Percentiles rank a stretch among this genome's conserved stretches.
Evolutionary conservation across 2,797 vertebrate genomes (phyloP).

Genomic region (Poecilia gillii): DNA sequence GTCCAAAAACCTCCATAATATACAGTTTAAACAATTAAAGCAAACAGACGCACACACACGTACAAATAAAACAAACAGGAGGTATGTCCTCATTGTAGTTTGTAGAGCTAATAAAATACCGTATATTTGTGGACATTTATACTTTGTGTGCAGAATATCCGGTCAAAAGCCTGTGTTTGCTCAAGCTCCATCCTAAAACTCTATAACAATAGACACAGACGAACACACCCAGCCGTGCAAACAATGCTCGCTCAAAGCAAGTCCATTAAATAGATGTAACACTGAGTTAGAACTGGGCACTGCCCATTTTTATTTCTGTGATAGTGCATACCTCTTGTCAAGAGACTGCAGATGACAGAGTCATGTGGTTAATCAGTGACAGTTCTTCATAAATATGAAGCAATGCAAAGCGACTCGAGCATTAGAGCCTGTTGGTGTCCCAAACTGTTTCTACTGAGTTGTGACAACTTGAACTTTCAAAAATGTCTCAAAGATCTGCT

Average conservation of each 20-base stretch:
- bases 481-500: not conserved
- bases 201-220: constrained; percentile 13
- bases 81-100: not conserved
- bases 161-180: constrained; percentile 25
- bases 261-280: constrained; percentile 14
- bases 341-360: not conserved
- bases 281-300: constrained; percentile 4
- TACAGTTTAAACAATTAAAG: not conserved
- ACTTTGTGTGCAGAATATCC: not conserved
- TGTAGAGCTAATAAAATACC: not conserved
- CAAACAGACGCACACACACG: no score
- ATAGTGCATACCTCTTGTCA: not conserved
- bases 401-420: not conserved
- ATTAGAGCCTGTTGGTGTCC: not conserved
- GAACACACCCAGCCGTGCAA: constrained; percentile 43
- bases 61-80: not conserved
- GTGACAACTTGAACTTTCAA: not conserved
- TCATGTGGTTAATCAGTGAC: not conserved
- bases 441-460: not conserved
- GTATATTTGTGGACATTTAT: not conserved
- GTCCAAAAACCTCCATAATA: constrained; percentile 4
- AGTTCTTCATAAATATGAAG: not conserved
- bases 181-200: constrained; percentile 10
- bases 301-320: constrained; percentile 1
- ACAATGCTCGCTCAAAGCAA: constrained; percentile 42